Base-by-base conservation (phyloP, 2,797 vertebrate genomes). In the Taenioides sp. region DNA sequence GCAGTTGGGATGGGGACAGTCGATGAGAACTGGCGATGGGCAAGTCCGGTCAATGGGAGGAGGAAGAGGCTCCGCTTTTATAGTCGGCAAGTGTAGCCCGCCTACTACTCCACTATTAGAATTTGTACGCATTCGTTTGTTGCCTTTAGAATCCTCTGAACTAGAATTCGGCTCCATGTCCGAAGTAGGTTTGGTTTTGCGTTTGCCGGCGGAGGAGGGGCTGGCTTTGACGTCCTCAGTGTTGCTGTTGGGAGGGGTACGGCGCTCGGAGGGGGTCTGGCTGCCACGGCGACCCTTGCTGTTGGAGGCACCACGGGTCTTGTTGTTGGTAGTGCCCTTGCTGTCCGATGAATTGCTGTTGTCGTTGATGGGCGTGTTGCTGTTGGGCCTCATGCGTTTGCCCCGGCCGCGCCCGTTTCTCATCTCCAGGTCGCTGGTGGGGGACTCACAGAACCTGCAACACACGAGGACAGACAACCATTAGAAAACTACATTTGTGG, bases 151-250 rank as follows among this genome's bases (percentile, higher is more conserved):
- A 90, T 99, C 98, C 94, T 99, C 97, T 0, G 98, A 99, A 88
- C 98, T 99, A 25, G 98, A 99, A 88, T 98, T 99, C 22, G 97
- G 96, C 84, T 99, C 97, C 96, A 99, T 96, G 80, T 99, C 98
- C 0, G 98, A 99, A 78, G 96, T 93, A 18, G 97, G 96, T 81
- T 99, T 99, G 88, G 89, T 95, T 90, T 99, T 99, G 47, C 98
- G 92, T 91, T 99, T 99, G 81, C 93, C 97, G 72, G 95, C 91
- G 0, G 97, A 96, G 0, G 98, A 98, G 1, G 97, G 97, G 72
- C 97, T 99, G 76, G 97, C 97, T 85, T 98, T 99, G 80, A 98
- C 93, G 0, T 99, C 98, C 81, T 99, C 98, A 0, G 93, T 83
- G 2, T 96, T 91, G 83, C 95, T 93, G 12, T 96, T 93, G 1